Conservation (phyloP, 2,888 invertebrate genomes). For the Nomada ferruginata region DNA sequence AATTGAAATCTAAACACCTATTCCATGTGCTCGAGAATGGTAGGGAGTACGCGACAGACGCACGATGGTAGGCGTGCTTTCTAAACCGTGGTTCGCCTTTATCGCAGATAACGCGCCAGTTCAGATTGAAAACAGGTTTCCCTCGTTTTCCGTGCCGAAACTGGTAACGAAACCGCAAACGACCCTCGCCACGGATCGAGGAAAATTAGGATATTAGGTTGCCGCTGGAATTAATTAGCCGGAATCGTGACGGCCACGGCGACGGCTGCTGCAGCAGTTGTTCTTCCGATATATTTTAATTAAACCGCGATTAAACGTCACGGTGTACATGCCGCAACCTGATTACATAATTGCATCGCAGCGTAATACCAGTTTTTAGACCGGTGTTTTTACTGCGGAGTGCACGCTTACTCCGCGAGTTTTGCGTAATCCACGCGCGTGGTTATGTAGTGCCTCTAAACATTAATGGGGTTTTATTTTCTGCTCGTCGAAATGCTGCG, state of each 20-base stretch:
- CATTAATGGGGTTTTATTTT: slow-evolving; percentile 38
- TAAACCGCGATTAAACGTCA: slow-evolving; percentile 35
- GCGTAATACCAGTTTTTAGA: slow-evolving; percentile 57
- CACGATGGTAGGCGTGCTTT: slow-evolving; percentile 32
- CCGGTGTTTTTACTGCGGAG: slow-evolving; percentile 19
- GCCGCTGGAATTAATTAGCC: slow-evolving; percentile 7
- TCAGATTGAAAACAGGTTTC: slow-evolving; percentile 41
- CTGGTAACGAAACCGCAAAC: not conserved
- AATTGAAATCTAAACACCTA: slow-evolving; percentile 21
- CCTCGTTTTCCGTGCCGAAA: slow-evolving; percentile 7
- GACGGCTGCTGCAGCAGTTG: not conserved
- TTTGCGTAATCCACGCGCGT: slow-evolving; percentile 51
- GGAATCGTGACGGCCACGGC: slow-evolving; percentile 2
- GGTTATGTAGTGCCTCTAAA: slow-evolving; percentile 44
- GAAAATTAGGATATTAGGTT: slow-evolving; percentile 21
- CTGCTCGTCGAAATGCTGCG: slow-evolving; percentile 20
- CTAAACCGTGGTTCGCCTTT: slow-evolving; percentile 19
- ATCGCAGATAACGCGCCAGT: slow-evolving; percentile 2
- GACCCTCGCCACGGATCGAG: not conserved
- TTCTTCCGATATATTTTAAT: slow-evolving; percentile 48
- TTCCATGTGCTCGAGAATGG: slow-evolving; percentile 29
- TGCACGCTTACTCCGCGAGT: slow-evolving; percentile 26
- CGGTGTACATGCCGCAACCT: slow-evolving; percentile 42
- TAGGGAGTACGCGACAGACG: slow-evolving; percentile 33
- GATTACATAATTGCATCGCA: slow-evolving; percentile 61